Conservation (phyloP, 2,797 vertebrate genomes). For the Rhinoraja longicauda region DNA sequence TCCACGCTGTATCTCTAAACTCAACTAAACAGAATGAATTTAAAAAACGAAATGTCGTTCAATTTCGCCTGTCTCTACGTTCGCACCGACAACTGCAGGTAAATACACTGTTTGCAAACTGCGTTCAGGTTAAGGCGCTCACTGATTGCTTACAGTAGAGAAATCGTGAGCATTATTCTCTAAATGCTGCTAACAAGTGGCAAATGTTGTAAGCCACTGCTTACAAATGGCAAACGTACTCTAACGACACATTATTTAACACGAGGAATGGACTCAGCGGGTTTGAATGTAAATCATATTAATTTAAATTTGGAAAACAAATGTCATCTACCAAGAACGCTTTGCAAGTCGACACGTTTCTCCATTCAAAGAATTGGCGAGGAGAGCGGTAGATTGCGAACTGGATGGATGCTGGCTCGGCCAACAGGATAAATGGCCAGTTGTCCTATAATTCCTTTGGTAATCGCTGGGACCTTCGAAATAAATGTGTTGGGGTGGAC, state of each 20-base stretch:
- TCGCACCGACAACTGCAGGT: neutral
- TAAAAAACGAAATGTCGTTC: neutral
- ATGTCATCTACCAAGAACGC: neutral
- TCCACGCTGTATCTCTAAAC: too few species aligned
- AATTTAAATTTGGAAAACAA: neutral
- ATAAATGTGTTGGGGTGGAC: neutral
- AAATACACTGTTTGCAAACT: neutral
- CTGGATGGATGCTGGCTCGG: neutral
- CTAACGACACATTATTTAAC: neutral
- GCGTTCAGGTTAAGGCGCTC: neutral
- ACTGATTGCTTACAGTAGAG: neutral
- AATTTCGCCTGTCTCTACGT: neutral
- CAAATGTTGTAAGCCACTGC: neutral
- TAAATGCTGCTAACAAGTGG: neutral
- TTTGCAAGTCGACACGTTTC: neutral
- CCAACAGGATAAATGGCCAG: neutral
- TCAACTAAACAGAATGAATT: neutral
- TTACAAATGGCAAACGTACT: neutral
- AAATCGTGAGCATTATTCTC: neutral
- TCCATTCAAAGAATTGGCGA: neutral
- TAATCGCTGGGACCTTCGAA: constrained; percentile 9
- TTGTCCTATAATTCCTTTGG: neutral
- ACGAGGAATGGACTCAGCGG: neutral
- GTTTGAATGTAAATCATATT: neutral
- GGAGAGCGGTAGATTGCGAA: neutral